These are phyloP conservation scores for human (Homo sapiens) DNA, from an alignment of 2,113 vertebrate genomes.

Conservation along the genomic window GRCh38 chr7:25634501-25635000, in stretches of 20 bases:
- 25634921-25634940: background rate
- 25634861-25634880: background rate
- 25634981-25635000: background rate
- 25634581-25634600: constrained; percentile 3
- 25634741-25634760: constrained; percentile 21
- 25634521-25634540: constrained; percentile 5
- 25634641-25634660: background rate
- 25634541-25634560: background rate
- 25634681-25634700: background rate
- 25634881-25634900: background rate
- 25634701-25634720: background rate
- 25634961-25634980: background rate
- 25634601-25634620: background rate
- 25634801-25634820: background rate
- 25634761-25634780: background rate
- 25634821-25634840: background rate
- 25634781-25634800: background rate
- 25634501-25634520: background rate
- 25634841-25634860: constrained; percentile 32
- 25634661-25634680: background rate
- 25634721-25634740: background rate
- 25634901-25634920: background rate
- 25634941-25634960: background rate
- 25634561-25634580: background rate
- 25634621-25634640: constrained; percentile 12